These are phyloP conservation scores for Trogon melanurus DNA, from an alignment of 2,113 vertebrate species.

Conservation along the genomic window DNA sequence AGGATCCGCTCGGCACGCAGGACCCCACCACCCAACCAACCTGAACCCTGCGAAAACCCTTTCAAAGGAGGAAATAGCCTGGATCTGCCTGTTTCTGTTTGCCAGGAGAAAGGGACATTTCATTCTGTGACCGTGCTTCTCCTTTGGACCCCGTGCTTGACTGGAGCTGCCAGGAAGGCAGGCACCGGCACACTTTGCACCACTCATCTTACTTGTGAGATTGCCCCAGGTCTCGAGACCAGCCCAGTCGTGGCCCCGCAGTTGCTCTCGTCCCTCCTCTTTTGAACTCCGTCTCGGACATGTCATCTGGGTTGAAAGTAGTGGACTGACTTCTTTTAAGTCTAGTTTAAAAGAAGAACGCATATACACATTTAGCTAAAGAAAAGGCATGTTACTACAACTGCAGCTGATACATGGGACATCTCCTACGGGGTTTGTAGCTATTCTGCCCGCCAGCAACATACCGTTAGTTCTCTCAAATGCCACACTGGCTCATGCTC, in stretches of 20 bases:
- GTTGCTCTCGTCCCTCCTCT: conserved; percentile 94
- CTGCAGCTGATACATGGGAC: background rate
- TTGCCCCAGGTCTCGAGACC: conserved; percentile 94
- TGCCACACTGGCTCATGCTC: background rate
- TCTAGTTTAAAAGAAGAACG: conserved; percentile 69
- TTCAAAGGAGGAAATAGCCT: background rate
- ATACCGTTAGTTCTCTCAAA: background rate
- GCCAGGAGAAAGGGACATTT: background rate
- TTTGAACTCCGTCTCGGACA: conserved; percentile 90
- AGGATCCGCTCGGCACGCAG: background rate
- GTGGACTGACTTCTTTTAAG: conserved; percentile 96
- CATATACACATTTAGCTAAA: background rate
- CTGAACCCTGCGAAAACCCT: background rate
- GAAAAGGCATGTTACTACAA: background rate
- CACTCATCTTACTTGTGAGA: conserved; percentile 81
- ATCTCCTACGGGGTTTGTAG: background rate
- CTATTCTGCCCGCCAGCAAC: background rate
- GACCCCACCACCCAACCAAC: background rate
- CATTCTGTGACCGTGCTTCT: background rate
- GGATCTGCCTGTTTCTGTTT: background rate
- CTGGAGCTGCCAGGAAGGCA: fast-evolving
- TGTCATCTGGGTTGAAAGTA: conserved; percentile 92
- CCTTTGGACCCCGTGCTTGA: fast-evolving
- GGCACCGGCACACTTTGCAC: fast-evolving
- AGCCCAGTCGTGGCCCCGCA: conserved; percentile 92